Base-by-base conservation (phyloP, 1,140 invertebrate species). In the Halesus radiatus region DNA sequence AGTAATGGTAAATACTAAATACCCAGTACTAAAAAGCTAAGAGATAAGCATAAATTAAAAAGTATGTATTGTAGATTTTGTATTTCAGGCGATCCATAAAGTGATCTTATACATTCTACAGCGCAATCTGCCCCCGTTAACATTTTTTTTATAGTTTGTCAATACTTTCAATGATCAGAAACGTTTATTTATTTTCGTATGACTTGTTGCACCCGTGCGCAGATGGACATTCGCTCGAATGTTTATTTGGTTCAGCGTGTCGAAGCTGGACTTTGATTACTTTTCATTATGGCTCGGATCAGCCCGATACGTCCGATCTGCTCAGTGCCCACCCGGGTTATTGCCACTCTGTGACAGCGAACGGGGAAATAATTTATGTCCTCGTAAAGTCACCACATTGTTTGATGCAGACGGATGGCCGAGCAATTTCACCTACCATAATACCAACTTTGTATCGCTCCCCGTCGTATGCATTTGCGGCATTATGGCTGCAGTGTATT, bases 321-420 rank as follows among this genome's bases (percentile, higher is more conserved):
- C 26, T 5, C 2, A 29, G 2, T 5, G 26, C 29, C 68, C 62
- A 29, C 62, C 68, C 45, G 16, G 45, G 18, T 23, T 68, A 52
- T 72, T 16, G 68, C 68, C 68, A 72, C 23, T 72, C 37, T 26
- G 37, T 52, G 32, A 23, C 16, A 72, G 68, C 68, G 68, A 72
- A 72, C 23, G 45, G 2, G 45, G 68, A 52, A 72, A 53, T 72
- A 76, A 76, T 62, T 76, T 26, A 64, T 76, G 56, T 76, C 74
- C 54, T 76, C 74, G 60, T 76, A 76, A 76, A 76, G 32, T 76
- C 74, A 64, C 74, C 74, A 50, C 74, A 64, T 76, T 76, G 74
- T 76, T 50, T 16, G 74, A 76, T 62, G 45, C 74, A 64, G 74
- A 62, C 53, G 68, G 68, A 72, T 52, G 68, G 50, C 3, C 37